These are phyloP conservation scores for Craseonycteris thonglongyai DNA, from an alignment of 2,113 vertebrate species.

Conservation along the genomic window DNA sequence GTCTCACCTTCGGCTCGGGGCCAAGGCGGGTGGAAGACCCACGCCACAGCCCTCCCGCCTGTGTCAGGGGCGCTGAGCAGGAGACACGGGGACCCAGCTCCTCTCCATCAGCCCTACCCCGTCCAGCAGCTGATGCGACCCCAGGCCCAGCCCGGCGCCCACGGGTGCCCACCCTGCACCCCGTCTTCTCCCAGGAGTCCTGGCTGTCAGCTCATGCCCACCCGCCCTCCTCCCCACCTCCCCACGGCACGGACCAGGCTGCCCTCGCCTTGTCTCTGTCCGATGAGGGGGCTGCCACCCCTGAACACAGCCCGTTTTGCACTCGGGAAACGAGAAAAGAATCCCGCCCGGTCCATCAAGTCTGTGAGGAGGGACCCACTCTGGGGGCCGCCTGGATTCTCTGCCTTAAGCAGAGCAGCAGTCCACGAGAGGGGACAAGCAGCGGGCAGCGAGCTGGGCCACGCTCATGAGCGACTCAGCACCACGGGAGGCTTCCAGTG, in stretches of 20 bases:
- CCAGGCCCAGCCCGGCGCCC: fast-evolving
- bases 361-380: no score
- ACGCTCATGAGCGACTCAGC: no score
- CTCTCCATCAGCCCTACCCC: not conserved
- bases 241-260: fast-evolving
- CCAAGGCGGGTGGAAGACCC: fast-evolving
- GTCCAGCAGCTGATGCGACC: no score
- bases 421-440: no score
- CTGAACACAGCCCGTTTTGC: fast-evolving
- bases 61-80: fast-evolving
- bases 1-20: fast-evolving
- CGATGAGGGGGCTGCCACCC: no score
- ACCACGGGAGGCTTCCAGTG: no score
- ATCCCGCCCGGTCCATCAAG: fast-evolving
- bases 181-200: not conserved
- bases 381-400: no score
- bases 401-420: no score
- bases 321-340: fast-evolving
- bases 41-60: fast-evolving
- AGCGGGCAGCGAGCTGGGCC: no score
- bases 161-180: no score
- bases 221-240: no score
- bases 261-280: not conserved
- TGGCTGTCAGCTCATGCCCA: not conserved
- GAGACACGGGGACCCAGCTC: not conserved